Conservation (phyloP, 2,888 invertebrate genomes). For the Troglohyphantes excavatus region DNA sequence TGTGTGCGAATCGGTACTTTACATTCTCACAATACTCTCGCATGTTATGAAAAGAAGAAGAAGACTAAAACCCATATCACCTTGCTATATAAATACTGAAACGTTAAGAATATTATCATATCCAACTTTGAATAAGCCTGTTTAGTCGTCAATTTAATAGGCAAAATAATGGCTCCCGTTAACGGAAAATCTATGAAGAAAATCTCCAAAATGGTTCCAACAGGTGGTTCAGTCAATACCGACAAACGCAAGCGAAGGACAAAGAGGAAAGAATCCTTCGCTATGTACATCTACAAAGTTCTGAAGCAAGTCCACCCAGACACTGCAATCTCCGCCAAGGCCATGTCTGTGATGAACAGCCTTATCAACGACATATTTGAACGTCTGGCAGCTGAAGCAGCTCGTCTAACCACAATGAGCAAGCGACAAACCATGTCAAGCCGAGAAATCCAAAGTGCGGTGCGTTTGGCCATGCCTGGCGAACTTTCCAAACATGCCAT, state of each 20-base stretch:
- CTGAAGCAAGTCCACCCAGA: constrained; percentile 46
- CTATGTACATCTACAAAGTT: background rate
- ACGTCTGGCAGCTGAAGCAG: background rate
- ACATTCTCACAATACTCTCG: too few relatives aligned
- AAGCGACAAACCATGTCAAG: background rate
- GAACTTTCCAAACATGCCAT: background rate
- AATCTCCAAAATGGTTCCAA: background rate
- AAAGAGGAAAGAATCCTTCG: background rate
- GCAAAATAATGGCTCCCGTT: background rate
- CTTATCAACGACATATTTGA: constrained; percentile 43
- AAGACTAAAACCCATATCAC: too few relatives aligned
- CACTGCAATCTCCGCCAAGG: constrained; percentile 27
- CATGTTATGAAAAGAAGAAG: too few relatives aligned
- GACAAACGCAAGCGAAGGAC: background rate
- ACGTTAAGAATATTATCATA: too few relatives aligned
- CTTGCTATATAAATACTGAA: too few relatives aligned
- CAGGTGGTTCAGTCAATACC: background rate
- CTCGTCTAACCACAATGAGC: background rate
- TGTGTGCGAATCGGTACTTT: too few relatives aligned
- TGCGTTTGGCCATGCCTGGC: background rate
- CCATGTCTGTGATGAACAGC: constrained; percentile 45
- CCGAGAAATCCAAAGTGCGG: constrained; percentile 1
- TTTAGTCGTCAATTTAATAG: too few relatives aligned
- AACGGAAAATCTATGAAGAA: background rate
- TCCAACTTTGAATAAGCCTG: too few relatives aligned